phyloP scores from a whole-genome alignment of 2,888 invertebrate species.

The Maniola hyperantus region DNA sequence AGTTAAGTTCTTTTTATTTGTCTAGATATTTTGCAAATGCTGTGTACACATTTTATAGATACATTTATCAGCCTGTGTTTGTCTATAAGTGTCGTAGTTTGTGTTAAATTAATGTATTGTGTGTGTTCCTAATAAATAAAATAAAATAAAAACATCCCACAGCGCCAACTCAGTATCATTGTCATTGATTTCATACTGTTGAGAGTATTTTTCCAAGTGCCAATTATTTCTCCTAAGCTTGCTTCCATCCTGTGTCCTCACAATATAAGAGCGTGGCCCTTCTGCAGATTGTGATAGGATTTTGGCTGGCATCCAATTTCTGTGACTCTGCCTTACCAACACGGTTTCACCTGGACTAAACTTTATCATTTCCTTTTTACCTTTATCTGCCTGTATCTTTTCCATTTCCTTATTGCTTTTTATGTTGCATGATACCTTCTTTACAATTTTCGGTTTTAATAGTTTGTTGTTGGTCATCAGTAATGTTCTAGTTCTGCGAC shows the following conservation, averaged over 20 bases:
- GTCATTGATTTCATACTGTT: background rate
- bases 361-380: background rate
- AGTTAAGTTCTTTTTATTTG: no score
- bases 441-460: background rate
- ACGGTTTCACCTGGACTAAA: background rate
- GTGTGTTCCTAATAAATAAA: no score
- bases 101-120: no score
- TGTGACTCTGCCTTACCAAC: background rate
- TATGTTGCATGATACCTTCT: background rate
- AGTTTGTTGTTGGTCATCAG: background rate
- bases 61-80: no score
- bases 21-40: no score
- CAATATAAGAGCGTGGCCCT: constrained; percentile 4
- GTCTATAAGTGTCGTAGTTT: no score
- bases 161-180: background rate
- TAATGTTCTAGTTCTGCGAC: constrained; percentile 1
- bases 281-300: background rate
- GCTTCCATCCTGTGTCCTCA: background rate
- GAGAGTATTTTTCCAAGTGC: background rate
- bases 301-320: background rate
- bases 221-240: background rate
- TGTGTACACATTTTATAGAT: no score
- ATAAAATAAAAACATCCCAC: constrained; percentile 1
- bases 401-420: background rate
- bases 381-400: background rate